Percentiles rank a stretch among this genome's conserved stretches.
Conservation (phyloP, 2,797 vertebrate species). For the Octomys mimax region DNA sequence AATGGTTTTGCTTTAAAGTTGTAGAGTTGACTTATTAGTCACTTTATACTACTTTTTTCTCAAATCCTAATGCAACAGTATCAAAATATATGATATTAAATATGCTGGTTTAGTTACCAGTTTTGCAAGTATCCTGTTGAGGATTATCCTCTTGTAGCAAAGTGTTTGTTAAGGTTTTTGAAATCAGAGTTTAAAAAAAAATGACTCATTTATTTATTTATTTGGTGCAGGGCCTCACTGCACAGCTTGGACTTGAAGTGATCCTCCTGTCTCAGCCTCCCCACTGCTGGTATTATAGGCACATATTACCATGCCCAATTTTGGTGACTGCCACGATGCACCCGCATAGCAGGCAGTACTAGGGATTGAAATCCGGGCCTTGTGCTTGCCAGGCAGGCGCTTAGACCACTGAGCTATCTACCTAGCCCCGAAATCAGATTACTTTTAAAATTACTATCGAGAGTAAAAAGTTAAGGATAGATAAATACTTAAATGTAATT, state of each 20-base stretch:
- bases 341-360: too few relatives aligned
- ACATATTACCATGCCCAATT: too few relatives aligned
- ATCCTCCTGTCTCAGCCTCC: too few relatives aligned
- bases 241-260: too few relatives aligned
- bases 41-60: slow-evolving; percentile 28
- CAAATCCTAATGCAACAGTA: slow-evolving; percentile 21
- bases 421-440: background rate
- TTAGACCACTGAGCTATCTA: too few relatives aligned
- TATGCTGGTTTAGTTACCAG: background rate
- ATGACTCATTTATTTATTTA: too few relatives aligned
- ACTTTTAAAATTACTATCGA: slow-evolving; percentile 61
- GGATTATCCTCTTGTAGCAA: background rate
- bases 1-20: background rate
- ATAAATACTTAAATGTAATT: slow-evolving; percentile 40
- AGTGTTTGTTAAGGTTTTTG: background rate
- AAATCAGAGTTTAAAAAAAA: background rate
- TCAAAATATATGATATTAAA: background rate
- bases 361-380: too few relatives aligned
- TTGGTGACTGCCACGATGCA: too few relatives aligned
- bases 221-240: too few relatives aligned
- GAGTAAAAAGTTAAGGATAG: slow-evolving; percentile 57
- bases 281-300: too few relatives aligned
- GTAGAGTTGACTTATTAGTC: background rate
- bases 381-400: too few relatives aligned
- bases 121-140: background rate